Percentiles rank a stretch among this genome's conserved stretches.
Evolutionary conservation across 2,113 vertebrate genomes (phyloP).

Genomic region (Arvicanthis niloticus): DNA sequence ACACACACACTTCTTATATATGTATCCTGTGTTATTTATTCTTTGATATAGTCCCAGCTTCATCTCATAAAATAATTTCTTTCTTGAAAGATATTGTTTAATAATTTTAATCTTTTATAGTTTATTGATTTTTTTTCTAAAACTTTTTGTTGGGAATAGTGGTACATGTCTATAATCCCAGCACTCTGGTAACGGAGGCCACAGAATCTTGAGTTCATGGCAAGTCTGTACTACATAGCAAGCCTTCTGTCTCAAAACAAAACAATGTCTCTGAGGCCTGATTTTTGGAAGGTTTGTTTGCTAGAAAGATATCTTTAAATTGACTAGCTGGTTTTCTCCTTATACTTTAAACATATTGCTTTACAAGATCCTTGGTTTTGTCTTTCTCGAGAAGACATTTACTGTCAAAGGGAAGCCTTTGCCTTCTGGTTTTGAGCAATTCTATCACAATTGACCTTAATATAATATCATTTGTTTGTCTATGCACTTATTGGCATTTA

Average conservation of each 20-base stretch:
- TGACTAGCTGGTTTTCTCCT: background rate
- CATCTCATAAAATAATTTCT: background rate
- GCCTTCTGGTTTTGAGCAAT: background rate
- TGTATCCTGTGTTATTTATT: background rate
- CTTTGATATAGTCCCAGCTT: background rate
- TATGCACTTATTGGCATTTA: background rate
- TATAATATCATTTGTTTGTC: background rate
- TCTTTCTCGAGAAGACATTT: background rate
- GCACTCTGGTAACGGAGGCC: background rate
- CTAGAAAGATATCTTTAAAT: background rate
- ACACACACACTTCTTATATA: background rate
- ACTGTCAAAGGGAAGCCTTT: background rate
- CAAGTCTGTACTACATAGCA: background rate
- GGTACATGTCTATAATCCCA: background rate
- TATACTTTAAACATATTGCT: background rate
- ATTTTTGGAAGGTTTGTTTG: background rate
- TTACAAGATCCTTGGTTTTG: background rate
- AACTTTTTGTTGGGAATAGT: background rate
- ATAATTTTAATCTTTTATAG: background rate
- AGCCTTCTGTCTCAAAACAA: background rate
- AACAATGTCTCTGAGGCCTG: background rate
- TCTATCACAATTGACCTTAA: background rate
- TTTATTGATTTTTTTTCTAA: background rate
- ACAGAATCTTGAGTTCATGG: background rate
- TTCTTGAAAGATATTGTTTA: constrained; percentile 6